Percentiles rank a stretch among this genome's conserved stretches.
These are phyloP conservation scores for Arrhopalites spinosus DNA, from an alignment of 2,888 invertebrate species.

Conservation along the genomic window DNA sequence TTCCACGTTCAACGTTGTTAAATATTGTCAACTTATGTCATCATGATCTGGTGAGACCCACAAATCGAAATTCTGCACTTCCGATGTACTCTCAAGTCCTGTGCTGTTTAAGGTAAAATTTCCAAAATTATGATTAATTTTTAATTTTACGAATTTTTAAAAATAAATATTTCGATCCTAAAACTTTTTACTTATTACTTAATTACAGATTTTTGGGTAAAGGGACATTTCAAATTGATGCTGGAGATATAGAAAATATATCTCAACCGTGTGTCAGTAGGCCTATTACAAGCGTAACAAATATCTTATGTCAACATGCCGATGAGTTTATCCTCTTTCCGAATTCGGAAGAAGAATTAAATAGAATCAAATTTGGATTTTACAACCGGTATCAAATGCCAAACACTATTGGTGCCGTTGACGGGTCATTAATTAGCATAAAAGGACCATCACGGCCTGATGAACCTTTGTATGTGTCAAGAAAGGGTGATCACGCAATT, in stretches of 20 bases:
- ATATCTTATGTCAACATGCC: not conserved
- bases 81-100: not conserved
- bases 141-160: not conserved
- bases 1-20: not conserved
- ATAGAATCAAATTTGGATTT: conserved; percentile 13
- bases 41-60: not conserved
- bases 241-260: conserved; percentile 11
- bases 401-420: conserved; percentile 1
- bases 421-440: not conserved
- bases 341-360: not conserved
- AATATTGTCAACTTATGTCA: not conserved
- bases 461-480: not conserved
- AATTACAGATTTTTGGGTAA: conserved; percentile 11
- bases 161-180: not conserved
- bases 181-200: not conserved
- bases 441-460: not conserved
- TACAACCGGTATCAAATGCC: conserved; percentile 11
- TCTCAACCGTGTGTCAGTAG: conserved; percentile 25
- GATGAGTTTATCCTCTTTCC: not conserved
- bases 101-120: not conserved
- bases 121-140: not conserved
- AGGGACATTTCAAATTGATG: conserved; percentile 34
- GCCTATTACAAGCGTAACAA: not conserved
- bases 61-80: not conserved
- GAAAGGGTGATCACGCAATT: not conserved